Percentiles rank a stretch among this genome's conserved stretches.
phyloP scores from a whole-genome alignment of 1,140 invertebrate species.

The Antheraea mylitta region DNA sequence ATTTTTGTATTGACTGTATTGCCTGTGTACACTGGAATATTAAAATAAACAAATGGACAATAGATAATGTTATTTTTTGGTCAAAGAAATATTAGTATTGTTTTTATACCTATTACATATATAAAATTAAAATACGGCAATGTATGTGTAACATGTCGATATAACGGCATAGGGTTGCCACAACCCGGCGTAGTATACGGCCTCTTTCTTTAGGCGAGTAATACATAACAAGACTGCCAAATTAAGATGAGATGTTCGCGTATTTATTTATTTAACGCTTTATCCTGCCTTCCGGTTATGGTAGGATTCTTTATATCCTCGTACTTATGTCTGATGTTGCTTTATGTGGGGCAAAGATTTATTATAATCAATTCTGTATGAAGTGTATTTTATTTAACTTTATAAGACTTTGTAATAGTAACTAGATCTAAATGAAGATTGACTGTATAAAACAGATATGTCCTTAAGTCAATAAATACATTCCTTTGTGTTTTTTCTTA shows the following conservation, averaged over 20 bases:
- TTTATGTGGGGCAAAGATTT: conserved; percentile 5
- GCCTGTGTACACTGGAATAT: too few relatives aligned
- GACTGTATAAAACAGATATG: too few relatives aligned
- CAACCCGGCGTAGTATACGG: background rate
- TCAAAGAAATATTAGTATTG: too few relatives aligned
- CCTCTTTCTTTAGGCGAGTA: conserved; percentile 11
- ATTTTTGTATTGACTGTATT: background rate
- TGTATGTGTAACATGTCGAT: background rate
- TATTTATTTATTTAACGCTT: conserved; percentile 29
- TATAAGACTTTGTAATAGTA: background rate
- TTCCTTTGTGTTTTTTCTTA: background rate
- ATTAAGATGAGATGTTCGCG: conserved; percentile 26
- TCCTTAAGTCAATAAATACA: background rate
- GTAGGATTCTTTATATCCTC: conserved; percentile 5
- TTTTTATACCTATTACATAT: background rate
- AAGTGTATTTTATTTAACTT: too few relatives aligned
- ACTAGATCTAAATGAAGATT: too few relatives aligned
- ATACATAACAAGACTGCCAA: conserved; percentile 24
- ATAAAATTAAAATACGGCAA: background rate
- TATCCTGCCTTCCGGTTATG: conserved; percentile 12
- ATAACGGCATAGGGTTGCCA: background rate
- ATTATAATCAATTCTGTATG: background rate
- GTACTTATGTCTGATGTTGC: conserved; percentile 6
- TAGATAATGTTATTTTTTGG: background rate
- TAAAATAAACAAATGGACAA: background rate